Base-by-base conservation (phyloP, 1,140 invertebrate species). In the Euura saliciscinereae region DNA sequence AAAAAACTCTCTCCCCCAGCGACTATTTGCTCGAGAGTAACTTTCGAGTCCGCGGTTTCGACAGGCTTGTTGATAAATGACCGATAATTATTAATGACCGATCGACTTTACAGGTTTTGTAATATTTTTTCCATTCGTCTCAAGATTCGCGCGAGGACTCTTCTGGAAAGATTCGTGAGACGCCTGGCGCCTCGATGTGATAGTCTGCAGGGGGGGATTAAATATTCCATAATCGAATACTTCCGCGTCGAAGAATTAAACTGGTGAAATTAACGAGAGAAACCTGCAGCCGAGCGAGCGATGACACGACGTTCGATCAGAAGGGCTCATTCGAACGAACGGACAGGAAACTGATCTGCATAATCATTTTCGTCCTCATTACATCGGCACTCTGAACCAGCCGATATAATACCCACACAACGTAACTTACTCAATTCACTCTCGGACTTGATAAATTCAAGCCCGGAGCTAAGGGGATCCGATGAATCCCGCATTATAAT, bases 341-440 rank as follows among this genome's bases (percentile, higher is more conserved):
- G 10, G 51, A 59, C 51, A n/a, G 51, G 10, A 59, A 59, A 59
- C 51, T 59, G 73, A 70, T 67, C 66, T 45, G 74, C 71, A 73
- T 75, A 75, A 75, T 75, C 72, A 75, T 75, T 75, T 75, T 75
- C 67, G 71, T 46, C 71, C 74, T 75, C 74, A 71, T 75, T 75
- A 73, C 68, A 73, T 69, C 44, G 73, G 5, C 13, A 70, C 13
- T 13, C 42, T 28, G 28, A 28, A 65, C 67, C 66, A 45, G n/a
- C 71, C 43, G 66, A 11, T 42, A 28, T 28, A 1, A 28, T 28
- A 28, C 28, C 28, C 28, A 28, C 28, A 28, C 28, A 28, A 28
- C 28, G 28, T 28, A 28, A 28, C 13, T n/a, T 8, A 59, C 51
- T 59, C 51, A n/a, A 59, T n/a, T 59, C 51, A n/a, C 51, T 59